A percentile compares a stretch with the other conserved stretches of the same genome.
Evolutionary conservation across 2,888 invertebrate species (phyloP).

Genomic region (Pherbina coryleti): DNA sequence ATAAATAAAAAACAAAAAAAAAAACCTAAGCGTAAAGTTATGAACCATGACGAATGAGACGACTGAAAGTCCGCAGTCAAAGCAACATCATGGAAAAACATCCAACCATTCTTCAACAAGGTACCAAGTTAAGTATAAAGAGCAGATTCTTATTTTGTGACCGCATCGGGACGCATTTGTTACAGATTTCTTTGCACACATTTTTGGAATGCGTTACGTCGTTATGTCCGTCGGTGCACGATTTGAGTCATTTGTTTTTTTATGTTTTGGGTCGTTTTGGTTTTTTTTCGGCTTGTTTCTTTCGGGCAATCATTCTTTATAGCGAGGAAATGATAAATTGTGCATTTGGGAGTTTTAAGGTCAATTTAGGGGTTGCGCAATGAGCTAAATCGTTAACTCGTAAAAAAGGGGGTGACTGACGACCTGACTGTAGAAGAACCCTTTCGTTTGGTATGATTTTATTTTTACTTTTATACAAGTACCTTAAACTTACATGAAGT

Average conservation of each 20-base stretch:
- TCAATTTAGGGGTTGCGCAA: slow-evolving; percentile 66
- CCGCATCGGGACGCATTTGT: slow-evolving; percentile 55
- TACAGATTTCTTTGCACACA: slow-evolving; percentile 53
- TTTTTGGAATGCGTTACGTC: slow-evolving; percentile 52
- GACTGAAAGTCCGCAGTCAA: not conserved
- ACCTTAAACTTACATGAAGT: not conserved
- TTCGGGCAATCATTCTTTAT: slow-evolving; percentile 50
- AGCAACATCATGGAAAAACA: not conserved
- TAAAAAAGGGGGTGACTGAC: slow-evolving; percentile 37
- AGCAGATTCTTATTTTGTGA: not conserved
- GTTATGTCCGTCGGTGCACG: not conserved
- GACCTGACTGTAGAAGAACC: not conserved
- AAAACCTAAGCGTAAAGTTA: slow-evolving; percentile 42
- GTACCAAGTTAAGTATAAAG: not conserved
- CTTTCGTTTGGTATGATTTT: not conserved
- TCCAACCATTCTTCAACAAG: not conserved
- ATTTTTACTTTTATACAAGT: too few species aligned
- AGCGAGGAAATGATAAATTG: slow-evolving; percentile 67
- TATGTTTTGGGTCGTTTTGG: not conserved
- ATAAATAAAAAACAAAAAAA: slow-evolving; percentile 4
- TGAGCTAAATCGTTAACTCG: slow-evolving; percentile 37
- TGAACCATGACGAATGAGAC: slow-evolving; percentile 46
- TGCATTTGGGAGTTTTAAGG: slow-evolving; percentile 68
- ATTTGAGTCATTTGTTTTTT: not conserved
- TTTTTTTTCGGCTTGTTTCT: slow-evolving; percentile 47